Base-by-base conservation (phyloP, 1,140 invertebrate species). In the Scaptomyza montana region DNA sequence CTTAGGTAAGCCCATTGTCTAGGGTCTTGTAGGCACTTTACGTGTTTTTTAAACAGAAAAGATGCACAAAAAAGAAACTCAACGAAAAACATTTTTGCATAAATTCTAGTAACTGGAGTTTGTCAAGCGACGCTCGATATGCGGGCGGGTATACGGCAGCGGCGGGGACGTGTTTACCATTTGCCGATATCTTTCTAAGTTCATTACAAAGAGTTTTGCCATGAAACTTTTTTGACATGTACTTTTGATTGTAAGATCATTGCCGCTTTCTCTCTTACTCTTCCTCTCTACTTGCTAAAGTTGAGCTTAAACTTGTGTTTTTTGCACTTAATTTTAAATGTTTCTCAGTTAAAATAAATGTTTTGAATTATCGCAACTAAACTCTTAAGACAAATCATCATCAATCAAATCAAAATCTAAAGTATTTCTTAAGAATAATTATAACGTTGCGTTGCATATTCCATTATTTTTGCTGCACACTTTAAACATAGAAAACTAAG, bases 41-140 rank as follows among this genome's bases (percentile, higher is more conserved):
- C 64, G 75, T 86, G 81, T 87, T 87, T 85, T 70, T 78, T 60
- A 82, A 84, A 86, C 82, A 66, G 72, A 87, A 86, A 86, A 87
- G 81, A 61, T 41, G 21, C 55, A 74, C 73, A 74, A 61, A 53
- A 49, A 16, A 41, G 0, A 64, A 61, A 36, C 45, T 39, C n/a
- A 41, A 56, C 19, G 64, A 61, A 55, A 9, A 55, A 12, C n/a
- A n/a, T 74, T 53, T 54, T 72, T 61, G 39, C 61, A 28, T 64
- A 60, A 47, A 43, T 57, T 62, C 57, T 67, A 67, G 21, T 85
- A 75, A 84, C 80, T 84, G 80, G 80, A 70, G 59, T 56, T 46
- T 33, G 51, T 66, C 56, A 59, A 36, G 43, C 43, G 53, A 36
- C n/a, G 49, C 49, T 51, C 49, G 56, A 46, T 46, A 46, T 57